Evolutionary conservation across 2,113 vertebrate species (phyloP), one percentile per base, ranked within the genome.

Genomic region (Aspiorhynchus laticeps): DNA sequence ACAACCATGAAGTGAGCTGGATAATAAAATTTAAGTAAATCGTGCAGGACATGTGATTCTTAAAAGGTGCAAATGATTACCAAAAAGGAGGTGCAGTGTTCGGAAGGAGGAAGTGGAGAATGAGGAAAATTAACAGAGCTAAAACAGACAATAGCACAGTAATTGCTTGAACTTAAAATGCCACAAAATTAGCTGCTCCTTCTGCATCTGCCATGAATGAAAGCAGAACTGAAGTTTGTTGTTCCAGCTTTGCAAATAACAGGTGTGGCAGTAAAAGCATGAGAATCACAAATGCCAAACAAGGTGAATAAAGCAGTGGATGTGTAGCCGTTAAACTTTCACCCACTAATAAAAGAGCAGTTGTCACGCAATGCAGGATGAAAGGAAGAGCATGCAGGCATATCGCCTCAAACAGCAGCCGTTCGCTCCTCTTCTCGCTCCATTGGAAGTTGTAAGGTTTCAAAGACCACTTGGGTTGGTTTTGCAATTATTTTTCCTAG

Each of bases 21-120:
- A 88, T 84, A 84, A 90, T 88, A 88, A 87, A 91, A 88, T 83
- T 26, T 26, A 89, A 85, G 19, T 79, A 80, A 89, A 90, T 51
- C 87, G 82, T 80, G 85, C 80, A 75, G 59, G 84, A 78, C 88
- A 53, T 41, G 67, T 48, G 46, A 43, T 33, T 85, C 41, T 80
- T 65, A 88, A 90, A 87, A 77, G 53, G 12, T 80, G 78, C 56
- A 80, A 86, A 48, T 38, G 15, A 83, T 85, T 88, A 71, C 69
- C 46, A 33, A 76, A 83, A 38, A 82, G 59, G 76, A 61, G 71
- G 80, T 51, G 5, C 38, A 33, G 56, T 77, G 83, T 63, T 83
- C 2, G 24, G 59, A 17, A 81, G 53, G 17, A 80, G 84, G 41
- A 69, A 79, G 67, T 65, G 61, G 24, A 31, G 36, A 65, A 84